Base-by-base conservation (phyloP, 1,140 invertebrate species). In the Penaeus indicus region DNA sequence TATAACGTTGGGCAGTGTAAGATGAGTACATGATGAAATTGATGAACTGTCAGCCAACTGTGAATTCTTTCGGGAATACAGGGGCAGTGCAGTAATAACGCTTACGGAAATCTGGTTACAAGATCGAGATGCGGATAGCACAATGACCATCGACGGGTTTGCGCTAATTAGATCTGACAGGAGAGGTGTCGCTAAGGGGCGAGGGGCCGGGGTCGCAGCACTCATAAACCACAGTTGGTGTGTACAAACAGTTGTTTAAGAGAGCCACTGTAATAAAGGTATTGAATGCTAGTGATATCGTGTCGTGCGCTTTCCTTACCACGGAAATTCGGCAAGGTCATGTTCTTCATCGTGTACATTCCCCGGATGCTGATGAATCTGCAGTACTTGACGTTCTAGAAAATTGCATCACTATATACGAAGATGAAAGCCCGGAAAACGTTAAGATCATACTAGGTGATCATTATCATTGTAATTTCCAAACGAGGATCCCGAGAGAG, bases 41-140 rank as follows among this genome's bases (percentile, higher is more conserved):
- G 80, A 82, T 61, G 54, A 54, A 61, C 60, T 82, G 60, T 60
- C 4, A 27, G 80, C 80, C n/a, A 82, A 82, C 54, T 82, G 38
- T 22, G 63, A 62, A 54, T 61, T 10, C 38, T 22, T 82, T 27
- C 60, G 38, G 8, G 80, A 82, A 82, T 82, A 82, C n/a, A 82
- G 38, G n/a, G 80, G 63, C n/a, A 60, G 80, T 82, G 80, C 80
- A 82, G 42, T 82, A 82, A 82, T 82, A n/a, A 19, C 38, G n/a
- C n/a, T 82, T 47, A 82, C 80, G 47, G 38, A 82, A 82, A 82
- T 61, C 22, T 61, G 47, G 80, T 22, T 82, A 32, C 47, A 82
- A 62, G 80, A 82, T n/a, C 47, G 60, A 61, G 80, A 82, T 82
- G 80, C 19, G 25, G 80, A 82, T 61, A 62, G 47, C n/a, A 60